These are phyloP conservation scores for Micromussa lordhowensis DNA, from an alignment of 92 coral and sea anemone genomes.

Conservation along the genomic window DNA sequence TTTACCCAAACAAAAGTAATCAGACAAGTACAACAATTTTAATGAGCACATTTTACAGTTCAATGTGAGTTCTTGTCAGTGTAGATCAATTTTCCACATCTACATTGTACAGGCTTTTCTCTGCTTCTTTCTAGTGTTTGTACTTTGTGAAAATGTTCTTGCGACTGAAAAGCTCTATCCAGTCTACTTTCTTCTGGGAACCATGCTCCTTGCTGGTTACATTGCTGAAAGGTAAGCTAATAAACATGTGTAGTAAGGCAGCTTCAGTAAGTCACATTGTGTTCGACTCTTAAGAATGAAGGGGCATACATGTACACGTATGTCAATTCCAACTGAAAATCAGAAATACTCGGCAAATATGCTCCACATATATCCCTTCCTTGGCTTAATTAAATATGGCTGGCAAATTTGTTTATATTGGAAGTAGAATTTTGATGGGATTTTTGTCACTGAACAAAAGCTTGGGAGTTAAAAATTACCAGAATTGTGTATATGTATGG, in stretches of 20 bases:
- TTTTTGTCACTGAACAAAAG: no score
- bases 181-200: slow-evolving; percentile 46
- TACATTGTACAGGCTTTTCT: neutral
- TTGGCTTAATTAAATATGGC: no score
- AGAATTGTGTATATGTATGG: no score
- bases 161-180: slow-evolving; percentile 65
- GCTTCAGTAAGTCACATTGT: neutral
- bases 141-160: slow-evolving; percentile 73
- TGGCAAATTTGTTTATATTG: no score
- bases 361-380: no score
- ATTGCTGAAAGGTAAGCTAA: slow-evolving; percentile 64
- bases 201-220: slow-evolving; percentile 62
- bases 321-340: no score
- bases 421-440: no score
- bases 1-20: no score
- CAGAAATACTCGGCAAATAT: no score
- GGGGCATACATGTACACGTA: no score
- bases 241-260: neutral
- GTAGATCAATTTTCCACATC: neutral
- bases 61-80: neutral
- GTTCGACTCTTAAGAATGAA: no score
- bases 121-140: slow-evolving; percentile 60
- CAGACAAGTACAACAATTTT: neutral
- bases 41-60: neutral
- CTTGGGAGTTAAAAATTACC: no score